These are phyloP conservation scores for Protomyctophum bolini DNA, from an alignment of 2,113 vertebrate genomes.

Conservation along the genomic window DNA sequence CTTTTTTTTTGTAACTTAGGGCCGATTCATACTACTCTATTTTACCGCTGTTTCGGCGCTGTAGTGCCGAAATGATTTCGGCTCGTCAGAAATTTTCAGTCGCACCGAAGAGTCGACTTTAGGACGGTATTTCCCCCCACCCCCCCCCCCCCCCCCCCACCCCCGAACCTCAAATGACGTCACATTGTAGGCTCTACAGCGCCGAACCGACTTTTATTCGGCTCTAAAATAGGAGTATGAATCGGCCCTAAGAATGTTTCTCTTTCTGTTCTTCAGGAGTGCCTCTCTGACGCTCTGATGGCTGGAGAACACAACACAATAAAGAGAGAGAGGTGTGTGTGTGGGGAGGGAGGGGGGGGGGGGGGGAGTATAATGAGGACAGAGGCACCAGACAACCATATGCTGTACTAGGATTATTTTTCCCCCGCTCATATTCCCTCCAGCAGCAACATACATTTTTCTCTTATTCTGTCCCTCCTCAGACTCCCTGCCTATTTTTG, in stretches of 20 bases:
- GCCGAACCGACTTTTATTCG: too few relatives aligned
- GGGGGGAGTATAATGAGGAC: neutral
- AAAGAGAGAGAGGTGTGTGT: neutral
- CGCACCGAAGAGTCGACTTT: too few relatives aligned
- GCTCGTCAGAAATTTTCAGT: too few relatives aligned
- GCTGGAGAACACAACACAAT: constrained; percentile 17
- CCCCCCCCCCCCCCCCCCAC: too few relatives aligned
- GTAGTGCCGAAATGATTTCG: too few relatives aligned
- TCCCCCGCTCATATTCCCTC: constrained; percentile 1
- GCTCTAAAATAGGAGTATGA: too few relatives aligned
- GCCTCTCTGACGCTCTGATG: constrained; percentile 7
- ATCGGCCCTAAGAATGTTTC: neutral
- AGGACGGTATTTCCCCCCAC: too few relatives aligned
- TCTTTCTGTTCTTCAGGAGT: neutral
- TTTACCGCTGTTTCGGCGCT: too few relatives aligned
- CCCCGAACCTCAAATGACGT: too few relatives aligned
- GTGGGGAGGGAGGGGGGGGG: neutral
- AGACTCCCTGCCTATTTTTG: constrained; percentile 3
- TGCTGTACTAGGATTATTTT: neutral
- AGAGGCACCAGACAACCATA: constrained; percentile 28
- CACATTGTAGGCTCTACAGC: too few relatives aligned
- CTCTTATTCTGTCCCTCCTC: too few relatives aligned
- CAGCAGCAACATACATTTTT: neutral
- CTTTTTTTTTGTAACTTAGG: neutral
- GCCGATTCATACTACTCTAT: too few relatives aligned